Evolutionary conservation across 1,140 invertebrate species (phyloP).

Genomic region (Eriosoma lanigerum): DNA sequence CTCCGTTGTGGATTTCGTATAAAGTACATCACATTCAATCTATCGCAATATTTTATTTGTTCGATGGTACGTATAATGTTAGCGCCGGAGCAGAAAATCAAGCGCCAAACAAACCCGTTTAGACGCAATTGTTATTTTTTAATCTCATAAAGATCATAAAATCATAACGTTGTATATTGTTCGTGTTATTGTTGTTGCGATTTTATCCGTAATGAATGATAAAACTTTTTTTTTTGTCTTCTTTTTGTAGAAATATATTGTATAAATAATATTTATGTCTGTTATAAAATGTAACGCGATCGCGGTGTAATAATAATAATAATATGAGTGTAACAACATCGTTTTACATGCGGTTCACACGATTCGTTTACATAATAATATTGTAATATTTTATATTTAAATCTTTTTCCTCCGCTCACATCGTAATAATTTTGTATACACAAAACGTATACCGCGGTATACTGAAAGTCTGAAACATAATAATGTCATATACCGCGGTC

Average conservation of each 20-base stretch:
- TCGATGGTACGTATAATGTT: no score
- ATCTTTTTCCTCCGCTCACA: conserved; percentile 3
- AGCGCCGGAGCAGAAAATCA: conserved; percentile 25
- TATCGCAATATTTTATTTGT: no score
- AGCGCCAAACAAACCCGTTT: conserved; percentile 32
- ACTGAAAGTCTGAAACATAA: conserved; percentile 19
- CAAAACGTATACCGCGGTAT: no score
- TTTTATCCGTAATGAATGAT: no score
- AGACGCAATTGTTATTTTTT: conserved; percentile 10
- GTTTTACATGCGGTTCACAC: conserved; percentile 42
- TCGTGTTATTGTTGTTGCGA: no score
- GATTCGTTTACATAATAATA: conserved; percentile 45
- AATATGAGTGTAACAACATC: conserved; percentile 18
- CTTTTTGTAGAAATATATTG: no score
- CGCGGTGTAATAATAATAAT: no score
- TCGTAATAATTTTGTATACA: no score
- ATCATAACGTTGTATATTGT: no score
- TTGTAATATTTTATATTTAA: no score
- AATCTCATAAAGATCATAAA: no score
- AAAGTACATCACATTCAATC: conserved; percentile 14
- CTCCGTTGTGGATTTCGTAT: conserved; percentile 6
- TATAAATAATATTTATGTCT: conserved; percentile 16
- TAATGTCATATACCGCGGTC: background rate
- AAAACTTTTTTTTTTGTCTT: no score
- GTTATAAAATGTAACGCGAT: conserved; percentile 13